Evolutionary conservation across 1,140 invertebrate species (phyloP).

Genomic region (Ooceraea biroi): DNA sequence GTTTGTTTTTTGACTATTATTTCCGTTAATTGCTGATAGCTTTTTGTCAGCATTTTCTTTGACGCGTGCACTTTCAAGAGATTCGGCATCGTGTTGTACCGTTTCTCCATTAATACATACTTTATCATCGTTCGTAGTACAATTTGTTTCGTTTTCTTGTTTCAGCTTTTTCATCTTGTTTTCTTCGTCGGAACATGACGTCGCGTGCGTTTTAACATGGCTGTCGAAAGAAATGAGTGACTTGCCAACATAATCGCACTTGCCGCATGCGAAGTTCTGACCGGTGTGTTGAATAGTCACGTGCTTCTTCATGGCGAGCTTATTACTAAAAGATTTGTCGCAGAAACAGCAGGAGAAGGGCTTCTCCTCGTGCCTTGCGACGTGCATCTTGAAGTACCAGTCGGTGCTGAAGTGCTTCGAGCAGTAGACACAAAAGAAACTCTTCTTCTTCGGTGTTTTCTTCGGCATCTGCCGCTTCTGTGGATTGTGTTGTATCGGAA

Average conservation of each 20-base stretch:
- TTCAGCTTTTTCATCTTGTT: slow-evolving; percentile 1
- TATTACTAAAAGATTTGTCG: slow-evolving; percentile 77
- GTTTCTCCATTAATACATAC: neutral
- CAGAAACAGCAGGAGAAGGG: slow-evolving; percentile 79
- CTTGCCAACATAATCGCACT: slow-evolving; percentile 66
- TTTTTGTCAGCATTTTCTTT: neutral
- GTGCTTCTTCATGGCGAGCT: slow-evolving; percentile 80
- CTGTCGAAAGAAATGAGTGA: slow-evolving; percentile 60
- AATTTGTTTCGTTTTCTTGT: slow-evolving; percentile 14
- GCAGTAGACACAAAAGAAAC: slow-evolving; percentile 81
- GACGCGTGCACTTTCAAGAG: neutral
- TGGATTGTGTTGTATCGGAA: neutral
- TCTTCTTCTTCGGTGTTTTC: slow-evolving; percentile 72
- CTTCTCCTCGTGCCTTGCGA: slow-evolving; percentile 80
- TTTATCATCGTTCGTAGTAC: neutral
- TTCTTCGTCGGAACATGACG: neutral
- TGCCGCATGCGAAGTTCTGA: slow-evolving; percentile 66
- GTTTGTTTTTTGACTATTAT: slow-evolving; percentile 21
- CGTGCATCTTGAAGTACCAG: slow-evolving; percentile 83
- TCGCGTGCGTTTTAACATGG: slow-evolving; percentile 34
- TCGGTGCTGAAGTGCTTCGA: slow-evolving; percentile 81
- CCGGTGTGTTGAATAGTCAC: slow-evolving; percentile 74
- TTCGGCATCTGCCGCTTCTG: slow-evolving; percentile 44
- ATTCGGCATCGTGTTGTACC: neutral
- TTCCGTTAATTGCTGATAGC: neutral